Conservation (phyloP, 2,113 vertebrate species). For the Chauna torquata region DNA sequence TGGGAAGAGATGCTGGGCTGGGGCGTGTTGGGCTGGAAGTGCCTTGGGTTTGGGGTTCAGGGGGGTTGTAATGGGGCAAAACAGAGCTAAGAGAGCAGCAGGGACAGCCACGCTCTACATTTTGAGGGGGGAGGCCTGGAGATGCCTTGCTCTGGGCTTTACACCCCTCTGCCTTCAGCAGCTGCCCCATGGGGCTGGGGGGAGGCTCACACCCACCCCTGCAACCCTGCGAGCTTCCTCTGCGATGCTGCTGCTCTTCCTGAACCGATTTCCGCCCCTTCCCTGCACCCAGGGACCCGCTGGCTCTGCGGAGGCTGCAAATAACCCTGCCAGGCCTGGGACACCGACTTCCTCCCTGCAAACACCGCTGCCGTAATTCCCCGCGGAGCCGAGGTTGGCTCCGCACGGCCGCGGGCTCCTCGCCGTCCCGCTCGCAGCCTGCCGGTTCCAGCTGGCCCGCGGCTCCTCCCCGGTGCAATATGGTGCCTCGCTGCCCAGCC, state of each 20-base stretch:
- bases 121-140: background rate
- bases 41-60: background rate
- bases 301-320: conserved; percentile 4
- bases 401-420: background rate
- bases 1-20: background rate
- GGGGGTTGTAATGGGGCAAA: background rate
- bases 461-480: background rate
- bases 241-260: background rate
- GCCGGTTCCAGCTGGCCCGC: background rate
- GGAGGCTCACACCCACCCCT: background rate
- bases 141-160: background rate
- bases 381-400: background rate
- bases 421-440: fast-evolving
- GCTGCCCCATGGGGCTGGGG: background rate
- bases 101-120: background rate
- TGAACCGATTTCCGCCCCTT: background rate
- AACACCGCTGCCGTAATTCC: background rate
- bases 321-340: background rate
- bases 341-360: background rate
- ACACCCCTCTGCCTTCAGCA: background rate
- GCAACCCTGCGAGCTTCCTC: fast-evolving
- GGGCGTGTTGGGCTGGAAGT: background rate
- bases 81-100: background rate
- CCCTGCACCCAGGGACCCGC: fast-evolving
- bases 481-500: background rate